Evolutionary conservation across 2,113 vertebrate species (phyloP), one percentile per base, ranked within the genome.

Genomic region (Puma concolor): DNA sequence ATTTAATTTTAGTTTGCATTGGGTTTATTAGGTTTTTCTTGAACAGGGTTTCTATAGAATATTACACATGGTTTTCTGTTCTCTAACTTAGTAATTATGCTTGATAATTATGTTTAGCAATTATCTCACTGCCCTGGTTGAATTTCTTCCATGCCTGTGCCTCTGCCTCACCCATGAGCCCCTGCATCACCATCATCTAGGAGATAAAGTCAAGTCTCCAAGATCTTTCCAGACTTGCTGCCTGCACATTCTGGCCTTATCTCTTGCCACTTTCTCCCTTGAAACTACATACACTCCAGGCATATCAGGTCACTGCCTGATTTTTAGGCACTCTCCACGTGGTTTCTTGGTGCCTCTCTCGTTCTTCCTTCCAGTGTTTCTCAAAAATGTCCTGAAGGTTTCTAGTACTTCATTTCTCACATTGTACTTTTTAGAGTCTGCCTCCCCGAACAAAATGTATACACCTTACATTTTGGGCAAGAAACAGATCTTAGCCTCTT

Each of bases 1-100:
- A 72, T 67, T 85, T 96, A 67, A 82, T 91, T 93, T 86, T 91
- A 66, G 10, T 91, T 82, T 88, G 52, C 57, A 93, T 80, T 10
- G 3, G 0, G 1, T 85, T 82, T 52, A 87, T 86, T 91, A 27
- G 13, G 31, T 83, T 95, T 97, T 76, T 63, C 63, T 95, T 72
- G 94, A 95, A 67, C 3, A 83, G 10, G 21, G 13, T 31, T 97
- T 93, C 29, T 48, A 74, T 48, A 72, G 41, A 96, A 48, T 63
- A 50, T 48, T 79, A 54, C 17, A 91, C 92, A 60, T 77, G 67
- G 50, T 3, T 33, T 80, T 74, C 38, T 16, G 41, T 77, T 87
- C 21, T 83, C 33, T 31, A 91, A 29, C 27, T 86, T 92, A 57
- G 41, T 54, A 82, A 86, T 29, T 93, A 76, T 85, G 19, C 16